Evolutionary conservation across 2,888 invertebrate species (phyloP), one percentile per base, ranked within the genome.

Genomic region (Mythimna impura): DNA sequence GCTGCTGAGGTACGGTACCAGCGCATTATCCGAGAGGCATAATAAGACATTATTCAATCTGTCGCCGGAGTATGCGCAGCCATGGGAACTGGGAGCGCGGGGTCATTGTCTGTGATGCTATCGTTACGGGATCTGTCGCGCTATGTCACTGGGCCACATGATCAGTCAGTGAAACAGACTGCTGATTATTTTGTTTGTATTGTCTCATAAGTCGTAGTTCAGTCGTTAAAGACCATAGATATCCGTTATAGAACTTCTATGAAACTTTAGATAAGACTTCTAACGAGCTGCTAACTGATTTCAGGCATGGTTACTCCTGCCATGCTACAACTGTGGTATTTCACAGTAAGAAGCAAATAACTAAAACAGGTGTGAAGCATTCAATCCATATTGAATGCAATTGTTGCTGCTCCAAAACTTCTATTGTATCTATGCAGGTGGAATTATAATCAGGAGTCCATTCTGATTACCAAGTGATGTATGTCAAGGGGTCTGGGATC

Each of bases 91-190:
- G 54, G 47, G 69, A 66, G 60, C 70, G 50, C 63, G 43, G 30
- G 67, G 54, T 69, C 68, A 80, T 80, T 80, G 78, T 83, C 60
- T 69, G 73, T 71, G 63, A 73, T 69, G 74, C 54, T 76, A 73
- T 72, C 62, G 60, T 85, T 73, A 75, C 79, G 80, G 85, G 73
- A 79, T 70, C 76, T 64, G 47, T 25, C 52, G 55, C 52, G 61
- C 73, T 79, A 66, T 82, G 85, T 78, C 85, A 84, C 82, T 81
- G 76, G 77, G 80, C 58, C 80, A 76, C 58, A 9, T 61, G 57
- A 36, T 68, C 55, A 47, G 22, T 50, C 20, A 62, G 12, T 62
- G 67, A 54, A 69, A 43, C 34, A 68, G 20, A 63, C 50, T 30
- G 30, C 47, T 55, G 22, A 4, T 43, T 5, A 14, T 43, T 36